Base-by-base conservation (phyloP, 1,140 invertebrate genomes). In the Sycophila sp. region DNA sequence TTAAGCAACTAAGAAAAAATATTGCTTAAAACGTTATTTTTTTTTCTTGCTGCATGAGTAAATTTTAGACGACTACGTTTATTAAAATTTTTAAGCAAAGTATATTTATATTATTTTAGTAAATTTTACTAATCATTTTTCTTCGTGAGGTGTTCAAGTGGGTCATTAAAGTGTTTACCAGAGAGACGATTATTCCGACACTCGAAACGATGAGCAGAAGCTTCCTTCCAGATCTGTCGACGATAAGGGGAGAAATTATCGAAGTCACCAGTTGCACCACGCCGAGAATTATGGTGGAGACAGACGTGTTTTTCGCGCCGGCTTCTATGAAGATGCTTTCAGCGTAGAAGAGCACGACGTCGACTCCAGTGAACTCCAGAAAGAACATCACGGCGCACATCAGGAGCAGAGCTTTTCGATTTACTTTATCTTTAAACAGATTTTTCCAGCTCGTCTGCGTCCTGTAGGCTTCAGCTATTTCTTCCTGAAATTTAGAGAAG, bases 341-440 rank as follows among this genome's bases (percentile, higher is more conserved):
- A 60, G 92, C 90, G 80, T 93, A 94, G 81, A 94, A 94, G 34
- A 94, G 88, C 1, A 95, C 90, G 4, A 92, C 91, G 82, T 94
- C 94, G 77, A 93, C 93, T 30, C 93, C 93, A 7, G 89, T 91
- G 36, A 94, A 85, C 83, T 93, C 92, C 76, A 92, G 92, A 80
- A 91, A 90, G 53, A 89, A 80, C 68, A 94, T 90, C 55, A 95
- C 83, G 8, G 89, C 88, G 64, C 91, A 87, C 0, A 90, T 90
- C 22, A 94, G 88, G 56, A 91, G 86, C 63, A 95, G 82, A 0
- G 89, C 90, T 73, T 88, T 91, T 4, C 88, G 85, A 73, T 90
- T 86, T 11, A 83, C 80, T 42, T 78, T 79, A 10, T 82, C 87
- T 59, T 79, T 85, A 63, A 90, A 86, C 1, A 91, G 81, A 74